Evolutionary conservation across 1,140 invertebrate species (phyloP).

Genomic region (Diprion similis): DNA sequence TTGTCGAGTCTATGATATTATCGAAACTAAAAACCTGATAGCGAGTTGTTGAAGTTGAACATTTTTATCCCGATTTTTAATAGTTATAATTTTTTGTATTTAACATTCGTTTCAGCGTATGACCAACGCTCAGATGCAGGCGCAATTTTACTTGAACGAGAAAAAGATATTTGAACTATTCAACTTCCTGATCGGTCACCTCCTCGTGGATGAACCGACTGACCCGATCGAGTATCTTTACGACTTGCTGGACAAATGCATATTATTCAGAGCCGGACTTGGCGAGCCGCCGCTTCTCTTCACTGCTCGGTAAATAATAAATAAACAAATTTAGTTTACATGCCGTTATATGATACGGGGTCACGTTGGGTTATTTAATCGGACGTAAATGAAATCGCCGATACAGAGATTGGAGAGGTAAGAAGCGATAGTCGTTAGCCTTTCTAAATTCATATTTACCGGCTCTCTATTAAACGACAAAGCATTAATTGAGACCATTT

Average conservation of each 20-base stretch:
- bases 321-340: conserved; percentile 1
- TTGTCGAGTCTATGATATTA: too few species aligned
- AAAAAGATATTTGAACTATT: conserved; percentile 58
- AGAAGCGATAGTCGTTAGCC: too few species aligned
- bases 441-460: too few species aligned
- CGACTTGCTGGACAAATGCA: conserved; percentile 58
- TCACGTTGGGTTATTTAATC: too few species aligned
- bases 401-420: neutral
- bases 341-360: neutral
- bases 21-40: too few species aligned
- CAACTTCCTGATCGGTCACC: conserved; percentile 58
- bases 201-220: conserved; percentile 50
- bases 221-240: conserved; percentile 60
- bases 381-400: conserved; percentile 15
- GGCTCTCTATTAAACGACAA: too few species aligned
- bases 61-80: too few species aligned
- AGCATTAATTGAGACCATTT: too few species aligned
- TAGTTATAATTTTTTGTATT: too few species aligned
- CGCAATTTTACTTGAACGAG: conserved; percentile 48
- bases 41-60: too few species aligned
- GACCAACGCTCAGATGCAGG: conserved; percentile 40
- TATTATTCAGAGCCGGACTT: conserved; percentile 57
- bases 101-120: conserved; percentile 15
- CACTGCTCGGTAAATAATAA: conserved; percentile 35
- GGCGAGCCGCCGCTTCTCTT: conserved; percentile 58